Conservation (phyloP, 2,797 vertebrate species). For the Clarias platycephalus region DNA sequence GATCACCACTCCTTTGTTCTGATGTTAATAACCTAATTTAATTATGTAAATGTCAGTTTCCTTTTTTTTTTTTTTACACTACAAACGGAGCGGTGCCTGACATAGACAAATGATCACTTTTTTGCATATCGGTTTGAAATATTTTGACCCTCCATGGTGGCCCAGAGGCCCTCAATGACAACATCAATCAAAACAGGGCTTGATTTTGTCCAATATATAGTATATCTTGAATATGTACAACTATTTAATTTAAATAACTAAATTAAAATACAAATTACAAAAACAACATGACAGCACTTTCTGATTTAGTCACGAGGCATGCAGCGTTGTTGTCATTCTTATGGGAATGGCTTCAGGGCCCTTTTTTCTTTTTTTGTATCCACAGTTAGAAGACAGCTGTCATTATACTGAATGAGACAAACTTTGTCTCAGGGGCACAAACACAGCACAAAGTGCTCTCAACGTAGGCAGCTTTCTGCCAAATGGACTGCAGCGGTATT, state of each 20-base stretch:
- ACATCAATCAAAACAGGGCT: neutral
- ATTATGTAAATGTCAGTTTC: neutral
- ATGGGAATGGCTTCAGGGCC: neutral
- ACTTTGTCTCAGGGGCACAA: neutral
- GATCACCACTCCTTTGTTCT: neutral
- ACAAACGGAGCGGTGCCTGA: neutral
- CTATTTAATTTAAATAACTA: neutral
- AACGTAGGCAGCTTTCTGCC: neutral
- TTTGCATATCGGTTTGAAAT: neutral
- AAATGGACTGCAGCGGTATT: neutral
- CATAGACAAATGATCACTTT: neutral
- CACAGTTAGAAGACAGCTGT: neutral
- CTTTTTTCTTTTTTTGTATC: neutral
- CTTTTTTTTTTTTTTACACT: neutral
- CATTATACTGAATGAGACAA: neutral
- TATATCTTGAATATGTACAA: neutral
- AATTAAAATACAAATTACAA: slow-evolving; percentile 5
- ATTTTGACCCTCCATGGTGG: neutral
- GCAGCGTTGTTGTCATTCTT: neutral
- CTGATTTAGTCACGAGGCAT: neutral
- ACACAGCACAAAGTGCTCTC: neutral
- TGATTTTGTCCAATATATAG: neutral
- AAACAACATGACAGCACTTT: neutral
- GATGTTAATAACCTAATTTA: neutral
- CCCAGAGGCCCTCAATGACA: neutral